A percentile compares a stretch with the other conserved stretches of the same genome.
These are phyloP conservation scores for Agonopterix heracliana DNA, from an alignment of 2,888 invertebrate species.

Conservation along the genomic window DNA sequence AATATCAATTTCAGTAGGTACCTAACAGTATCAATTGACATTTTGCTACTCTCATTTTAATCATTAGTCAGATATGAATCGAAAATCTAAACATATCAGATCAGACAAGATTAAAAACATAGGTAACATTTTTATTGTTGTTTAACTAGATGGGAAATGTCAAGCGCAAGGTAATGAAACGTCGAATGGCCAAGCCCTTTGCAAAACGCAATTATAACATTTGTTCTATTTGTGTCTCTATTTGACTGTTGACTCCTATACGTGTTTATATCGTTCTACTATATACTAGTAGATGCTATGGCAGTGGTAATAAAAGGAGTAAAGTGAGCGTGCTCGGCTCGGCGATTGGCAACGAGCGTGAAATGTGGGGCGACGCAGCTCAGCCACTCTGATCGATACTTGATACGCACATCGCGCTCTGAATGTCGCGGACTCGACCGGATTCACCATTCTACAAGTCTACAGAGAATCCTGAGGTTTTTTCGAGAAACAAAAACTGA, in stretches of 20 bases:
- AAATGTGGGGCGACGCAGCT: conserved; percentile 64
- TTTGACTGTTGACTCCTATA: neutral
- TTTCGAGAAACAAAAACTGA: conserved; percentile 26
- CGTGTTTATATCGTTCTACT: neutral
- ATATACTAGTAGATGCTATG: conserved; percentile 2
- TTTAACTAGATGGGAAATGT: conserved; percentile 3
- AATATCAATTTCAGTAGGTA: conserved; percentile 1
- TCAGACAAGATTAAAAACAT: no score
- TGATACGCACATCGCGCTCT: conserved; percentile 65
- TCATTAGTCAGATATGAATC: no score
- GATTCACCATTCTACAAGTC: conserved; percentile 32
- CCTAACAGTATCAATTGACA: neutral
- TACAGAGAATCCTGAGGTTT: conserved; percentile 26
- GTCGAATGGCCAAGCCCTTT: conserved; percentile 28
- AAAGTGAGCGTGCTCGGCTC: conserved; percentile 41
- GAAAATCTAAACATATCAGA: no score
- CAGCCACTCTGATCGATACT: conserved; percentile 65
- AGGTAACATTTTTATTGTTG: neutral
- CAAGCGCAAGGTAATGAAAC: conserved; percentile 19
- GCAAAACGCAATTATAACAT: conserved; percentile 25
- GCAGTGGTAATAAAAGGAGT: conserved; percentile 22
- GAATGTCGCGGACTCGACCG: conserved; percentile 54
- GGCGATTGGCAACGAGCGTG: conserved; percentile 54
- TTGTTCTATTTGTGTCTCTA: conserved; percentile 27
- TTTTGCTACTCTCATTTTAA: no score